Conservation (phyloP, 2,113 vertebrate genomes). For the Percina caprodes region DNA sequence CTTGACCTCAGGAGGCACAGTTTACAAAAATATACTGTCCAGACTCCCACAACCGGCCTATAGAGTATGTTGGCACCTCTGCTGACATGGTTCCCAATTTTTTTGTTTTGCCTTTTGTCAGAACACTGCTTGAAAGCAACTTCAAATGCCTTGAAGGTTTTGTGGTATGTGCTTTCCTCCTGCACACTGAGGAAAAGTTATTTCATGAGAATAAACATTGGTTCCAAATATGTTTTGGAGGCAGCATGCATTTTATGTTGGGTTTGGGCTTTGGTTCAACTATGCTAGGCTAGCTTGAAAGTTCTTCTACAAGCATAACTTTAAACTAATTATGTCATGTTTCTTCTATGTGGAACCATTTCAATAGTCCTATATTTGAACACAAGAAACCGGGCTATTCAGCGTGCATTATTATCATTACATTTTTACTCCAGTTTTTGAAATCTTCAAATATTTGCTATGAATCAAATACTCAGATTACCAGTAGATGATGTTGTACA, state of each 20-base stretch:
- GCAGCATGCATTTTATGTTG: constrained; percentile 33
- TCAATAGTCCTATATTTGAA: background rate
- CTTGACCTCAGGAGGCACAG: background rate
- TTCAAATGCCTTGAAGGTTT: constrained; percentile 47
- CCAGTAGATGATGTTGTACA: background rate
- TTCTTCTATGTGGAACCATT: background rate
- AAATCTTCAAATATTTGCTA: background rate
- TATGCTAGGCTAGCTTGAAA: constrained; percentile 26
- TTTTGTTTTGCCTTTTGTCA: constrained; percentile 3
- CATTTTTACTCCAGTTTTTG: background rate
- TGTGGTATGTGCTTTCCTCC: constrained; percentile 35
- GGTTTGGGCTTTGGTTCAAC: constrained; percentile 50
- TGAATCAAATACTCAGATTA: background rate
- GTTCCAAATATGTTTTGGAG: constrained; percentile 64
- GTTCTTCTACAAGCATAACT: constrained; percentile 25
- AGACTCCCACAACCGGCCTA: background rate
- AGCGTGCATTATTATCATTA: background rate
- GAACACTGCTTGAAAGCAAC: constrained; percentile 36
- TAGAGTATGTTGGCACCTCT: constrained; percentile 17
- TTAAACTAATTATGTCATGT: background rate
- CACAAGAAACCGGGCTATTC: background rate
- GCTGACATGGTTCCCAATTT: constrained; percentile 5
- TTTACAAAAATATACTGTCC: background rate
- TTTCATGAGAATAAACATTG: constrained; percentile 58
- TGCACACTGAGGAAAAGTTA: constrained; percentile 31